A percentile compares a stretch with the other conserved stretches of the same genome.
phyloP scores from a whole-genome alignment of 2,888 invertebrate genomes.

The Subacronicta megacephala region DNA sequence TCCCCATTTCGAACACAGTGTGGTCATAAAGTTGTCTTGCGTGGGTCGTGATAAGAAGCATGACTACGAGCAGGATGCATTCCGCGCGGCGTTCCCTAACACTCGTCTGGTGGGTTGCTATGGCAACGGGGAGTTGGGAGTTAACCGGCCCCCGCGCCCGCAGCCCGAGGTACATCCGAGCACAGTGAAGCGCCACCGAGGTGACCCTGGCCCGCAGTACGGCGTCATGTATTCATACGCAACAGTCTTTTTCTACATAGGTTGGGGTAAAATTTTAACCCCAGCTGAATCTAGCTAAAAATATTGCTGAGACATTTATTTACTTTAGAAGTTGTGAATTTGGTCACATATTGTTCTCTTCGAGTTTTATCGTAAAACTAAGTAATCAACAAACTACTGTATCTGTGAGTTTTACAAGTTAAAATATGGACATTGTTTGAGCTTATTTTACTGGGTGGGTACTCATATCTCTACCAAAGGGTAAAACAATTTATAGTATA shows the following conservation, averaged over 20 bases:
- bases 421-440: conserved; percentile 24
- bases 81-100: conserved; percentile 77
- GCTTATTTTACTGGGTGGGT: conserved; percentile 30
- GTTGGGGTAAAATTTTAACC: conserved; percentile 79
- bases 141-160: conserved; percentile 71
- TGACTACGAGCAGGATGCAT: conserved; percentile 76
- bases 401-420: conserved; percentile 21
- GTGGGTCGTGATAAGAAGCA: conserved; percentile 81
- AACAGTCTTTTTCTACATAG: conserved; percentile 82
- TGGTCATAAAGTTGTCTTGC: conserved; percentile 81
- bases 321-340: conserved; percentile 10
- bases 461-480: conserved; percentile 29
- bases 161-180: conserved; percentile 35
- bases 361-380: neutral
- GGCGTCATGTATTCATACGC: conserved; percentile 82
- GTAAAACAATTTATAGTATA: conserved; percentile 32
- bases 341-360: conserved; percentile 20
- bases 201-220: conserved; percentile 63
- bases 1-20: conserved; percentile 79
- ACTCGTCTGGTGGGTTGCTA: conserved; percentile 81
- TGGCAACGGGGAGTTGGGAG: conserved; percentile 84
- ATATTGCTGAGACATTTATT: conserved; percentile 16
- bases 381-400: too few relatives aligned
- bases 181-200: conserved; percentile 61
- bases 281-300: conserved; percentile 49